Base-by-base conservation (phyloP, 2,888 invertebrate genomes). In the Minunthozetes semirufus region DNA sequence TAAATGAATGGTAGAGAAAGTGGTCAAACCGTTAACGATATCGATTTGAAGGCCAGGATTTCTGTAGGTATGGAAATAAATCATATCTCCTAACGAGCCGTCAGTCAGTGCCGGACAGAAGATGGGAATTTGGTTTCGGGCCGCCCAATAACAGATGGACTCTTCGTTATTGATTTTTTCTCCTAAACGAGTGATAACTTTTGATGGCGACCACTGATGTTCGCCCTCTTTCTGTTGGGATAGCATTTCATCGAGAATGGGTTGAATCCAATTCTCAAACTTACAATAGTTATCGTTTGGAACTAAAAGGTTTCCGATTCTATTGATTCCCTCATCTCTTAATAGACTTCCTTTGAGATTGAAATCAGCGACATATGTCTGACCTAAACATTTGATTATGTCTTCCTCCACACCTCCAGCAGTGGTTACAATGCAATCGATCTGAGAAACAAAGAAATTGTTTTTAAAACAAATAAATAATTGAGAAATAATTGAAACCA, bases 331-430 rank as follows among this genome's bases (percentile, higher is more conserved):
- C 73, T 75, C 75, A 15, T 78, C 76, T 72, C 80, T 77, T 84
- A 83, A 88, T n/a, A 78, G 72, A 46, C 80, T 88, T 0, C 96
- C 97, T 79, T 88, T 87, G 73, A 96, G 85, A 81, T 89, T 85
- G 82, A 97, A 98, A 81, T 94, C 92, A 0, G 98, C 99, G 72
- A 99, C 82, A 80, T 88, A 96, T 0, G 97, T 98, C 0, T 95
- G 93, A 1, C 93, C 94, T 74, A 99, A 85, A 82, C 99, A 99
- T 86, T 99, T 99, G 61, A 99, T 99, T 66, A 99, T 88, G 85
- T 99, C 99, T 84, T 99, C 99, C 83, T 99, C 99, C 0, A 99
- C 87, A 0, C 99, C 99, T 0, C 99, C 99, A 0, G 98, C 99
- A 15, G 96, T 94, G 0, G 98, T 93, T 0, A 99, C 98, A 78